These are phyloP conservation scores for Silurus lanzhouensis DNA, from an alignment of 2,797 vertebrate genomes.

Conservation along the genomic window DNA sequence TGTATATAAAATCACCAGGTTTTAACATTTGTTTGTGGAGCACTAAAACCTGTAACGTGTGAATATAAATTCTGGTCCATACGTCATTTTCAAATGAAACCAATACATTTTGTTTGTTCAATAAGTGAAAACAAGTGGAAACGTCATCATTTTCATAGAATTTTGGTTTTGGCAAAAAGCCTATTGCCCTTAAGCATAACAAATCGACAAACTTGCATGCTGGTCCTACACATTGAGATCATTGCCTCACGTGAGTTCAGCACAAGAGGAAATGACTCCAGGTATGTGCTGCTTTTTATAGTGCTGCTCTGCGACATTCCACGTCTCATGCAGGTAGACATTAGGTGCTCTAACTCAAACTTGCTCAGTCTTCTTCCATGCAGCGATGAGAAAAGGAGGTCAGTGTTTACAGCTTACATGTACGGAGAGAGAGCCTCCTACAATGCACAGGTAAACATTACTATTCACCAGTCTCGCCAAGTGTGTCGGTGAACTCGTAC, in stretches of 20 bases:
- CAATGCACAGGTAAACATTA: slow-evolving; percentile 38
- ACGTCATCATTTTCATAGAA: not conserved
- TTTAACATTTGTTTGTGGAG: not conserved
- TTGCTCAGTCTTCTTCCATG: slow-evolving; percentile 3
- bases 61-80: not conserved
- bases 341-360: not conserved
- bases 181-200: not conserved
- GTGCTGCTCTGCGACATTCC: slow-evolving; percentile 44
- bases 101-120: not conserved
- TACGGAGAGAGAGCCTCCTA: not conserved
- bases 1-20: not conserved
- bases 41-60: not conserved
- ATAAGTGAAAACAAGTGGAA: not conserved
- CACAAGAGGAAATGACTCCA: slow-evolving; percentile 22
- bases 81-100: not conserved
- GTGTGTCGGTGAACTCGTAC: not conserved
- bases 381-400: slow-evolving; percentile 36
- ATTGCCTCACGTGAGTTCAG: slow-evolving; percentile 21
- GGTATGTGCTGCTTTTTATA: slow-evolving; percentile 32
- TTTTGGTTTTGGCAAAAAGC: slow-evolving; percentile 1
- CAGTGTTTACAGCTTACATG: not conserved
- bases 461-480: not conserved
- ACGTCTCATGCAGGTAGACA: slow-evolving; percentile 8
- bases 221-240: not conserved
- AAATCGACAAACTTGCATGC: not conserved